Conservation (phyloP, 2,888 invertebrate species). For the Agriopis leucophaearia region DNA sequence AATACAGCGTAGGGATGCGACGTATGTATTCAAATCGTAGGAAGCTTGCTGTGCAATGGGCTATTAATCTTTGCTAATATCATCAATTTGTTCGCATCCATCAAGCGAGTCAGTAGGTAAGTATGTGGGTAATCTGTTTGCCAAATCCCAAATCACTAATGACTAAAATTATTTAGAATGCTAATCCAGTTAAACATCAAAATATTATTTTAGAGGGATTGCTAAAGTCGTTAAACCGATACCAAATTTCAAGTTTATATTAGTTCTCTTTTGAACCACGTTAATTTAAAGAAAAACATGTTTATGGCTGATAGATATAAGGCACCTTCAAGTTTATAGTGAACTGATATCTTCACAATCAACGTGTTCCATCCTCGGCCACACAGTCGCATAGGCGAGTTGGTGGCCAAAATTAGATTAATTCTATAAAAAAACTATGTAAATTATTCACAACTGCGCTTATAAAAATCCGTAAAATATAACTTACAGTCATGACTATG, state of each 20-base stretch:
- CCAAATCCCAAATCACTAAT: constrained; percentile 12
- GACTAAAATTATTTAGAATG: not conserved
- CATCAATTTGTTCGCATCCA: constrained; percentile 22
- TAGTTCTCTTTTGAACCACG: too few species aligned
- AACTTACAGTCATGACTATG: too few species aligned
- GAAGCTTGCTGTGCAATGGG: constrained; percentile 7
- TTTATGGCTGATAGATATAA: too few species aligned
- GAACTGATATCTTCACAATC: too few species aligned
- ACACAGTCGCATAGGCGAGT: too few species aligned
- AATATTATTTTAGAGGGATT: too few species aligned
- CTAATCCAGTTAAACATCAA: too few species aligned
- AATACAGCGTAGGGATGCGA: not conserved
- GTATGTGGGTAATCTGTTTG: not conserved
- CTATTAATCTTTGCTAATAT: constrained; percentile 28
- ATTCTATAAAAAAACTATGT: not conserved
- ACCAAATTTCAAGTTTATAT: too few species aligned
- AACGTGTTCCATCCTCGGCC: too few species aligned
- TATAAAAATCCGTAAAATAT: not conserved
- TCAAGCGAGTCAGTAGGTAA: constrained; percentile 7
- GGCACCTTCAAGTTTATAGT: too few species aligned
- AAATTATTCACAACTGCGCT: not conserved
- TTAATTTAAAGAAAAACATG: too few species aligned
- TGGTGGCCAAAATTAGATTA: too few species aligned
- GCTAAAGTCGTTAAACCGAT: not conserved
- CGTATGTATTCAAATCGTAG: constrained; percentile 6